Base-by-base conservation (phyloP, 2,888 invertebrate species). In the Polylopha cassiicola region DNA sequence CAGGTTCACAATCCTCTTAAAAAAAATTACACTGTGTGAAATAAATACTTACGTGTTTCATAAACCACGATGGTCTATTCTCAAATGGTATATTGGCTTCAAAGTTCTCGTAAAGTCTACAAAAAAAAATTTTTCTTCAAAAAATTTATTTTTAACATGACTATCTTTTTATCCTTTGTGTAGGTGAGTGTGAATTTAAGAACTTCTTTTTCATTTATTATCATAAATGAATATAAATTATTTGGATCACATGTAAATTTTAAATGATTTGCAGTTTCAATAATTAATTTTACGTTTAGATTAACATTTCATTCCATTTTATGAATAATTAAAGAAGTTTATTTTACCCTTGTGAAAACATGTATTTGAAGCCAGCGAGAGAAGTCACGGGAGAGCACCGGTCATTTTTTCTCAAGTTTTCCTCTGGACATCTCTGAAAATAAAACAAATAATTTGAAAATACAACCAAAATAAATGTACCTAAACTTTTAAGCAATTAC, bases 271-370 rank as follows among this genome's bases (percentile, higher is more conserved):
- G n/a, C n/a, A n/a, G n/a, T n/a, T n/a, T n/a, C n/a, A n/a, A n/a
- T n/a, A n/a, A n/a, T n/a, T n/a, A n/a, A n/a, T n/a, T n/a, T n/a
- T n/a, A n/a, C n/a, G n/a, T n/a, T n/a, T n/a, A n/a, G n/a, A n/a
- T n/a, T n/a, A n/a, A n/a, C n/a, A n/a, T n/a, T n/a, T n/a, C n/a
- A n/a, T n/a, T n/a, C 10, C n/a, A 20, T 20, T 11, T 20, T 17
- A 11, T 13, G 11, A 18, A 21, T 10, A 14, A 2, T 21, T 20
- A 21, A 2, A 26, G 22, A 11, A 23, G 18, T 39, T 3, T 21
- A 18, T 10, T 9, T 32, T 60, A 79, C 81, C 79, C 77, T 47
- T 81, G 80, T 7, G 73, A 61, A 22, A 81, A 81, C 76, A 82
- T 73, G 10, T 68, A 62, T 11, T 59, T 65, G 22, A 68, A 48